These are phyloP conservation scores for Chlorops oryzae DNA, from an alignment of 1,140 invertebrate species.

Conservation along the genomic window DNA sequence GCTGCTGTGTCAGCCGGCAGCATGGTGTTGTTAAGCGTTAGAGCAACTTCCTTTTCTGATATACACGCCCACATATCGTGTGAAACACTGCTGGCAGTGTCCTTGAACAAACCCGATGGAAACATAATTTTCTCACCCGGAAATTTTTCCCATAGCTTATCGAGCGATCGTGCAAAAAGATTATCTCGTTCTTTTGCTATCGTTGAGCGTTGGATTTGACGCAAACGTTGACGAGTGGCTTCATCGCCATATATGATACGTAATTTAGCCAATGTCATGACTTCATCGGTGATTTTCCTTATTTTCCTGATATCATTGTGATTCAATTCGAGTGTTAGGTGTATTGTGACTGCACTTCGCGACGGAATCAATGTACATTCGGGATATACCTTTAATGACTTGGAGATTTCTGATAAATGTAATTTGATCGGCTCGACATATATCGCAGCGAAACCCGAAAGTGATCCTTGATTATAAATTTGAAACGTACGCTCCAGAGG, in stretches of 20 bases:
- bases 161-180: constrained; percentile 27
- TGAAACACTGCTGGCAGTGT: constrained; percentile 30
- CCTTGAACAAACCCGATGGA: constrained; percentile 26
- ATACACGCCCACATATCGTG: constrained; percentile 34
- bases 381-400: constrained; percentile 34
- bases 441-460: constrained; percentile 36
- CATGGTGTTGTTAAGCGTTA: constrained; percentile 35
- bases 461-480: constrained; percentile 40
- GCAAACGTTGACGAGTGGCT: constrained; percentile 40
- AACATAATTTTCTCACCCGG: constrained; percentile 27
- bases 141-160: constrained; percentile 30
- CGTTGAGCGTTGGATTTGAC: constrained; percentile 32
- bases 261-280: constrained; percentile 39
- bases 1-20: constrained; percentile 37
- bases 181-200: constrained; percentile 25
- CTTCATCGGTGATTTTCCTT: constrained; percentile 30
- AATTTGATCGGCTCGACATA: constrained; percentile 35
- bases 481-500: constrained; percentile 30
- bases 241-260: constrained; percentile 43
- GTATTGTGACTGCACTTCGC: constrained; percentile 20
- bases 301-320: constrained; percentile 44
- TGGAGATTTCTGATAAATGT: constrained; percentile 31
- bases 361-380: constrained; percentile 29
- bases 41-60: constrained; percentile 38
- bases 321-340: constrained; percentile 33